Percentiles rank a stretch among this genome's conserved stretches.
phyloP scores from a whole-genome alignment of 2,888 invertebrate species.

The Lochmaea capreae region DNA sequence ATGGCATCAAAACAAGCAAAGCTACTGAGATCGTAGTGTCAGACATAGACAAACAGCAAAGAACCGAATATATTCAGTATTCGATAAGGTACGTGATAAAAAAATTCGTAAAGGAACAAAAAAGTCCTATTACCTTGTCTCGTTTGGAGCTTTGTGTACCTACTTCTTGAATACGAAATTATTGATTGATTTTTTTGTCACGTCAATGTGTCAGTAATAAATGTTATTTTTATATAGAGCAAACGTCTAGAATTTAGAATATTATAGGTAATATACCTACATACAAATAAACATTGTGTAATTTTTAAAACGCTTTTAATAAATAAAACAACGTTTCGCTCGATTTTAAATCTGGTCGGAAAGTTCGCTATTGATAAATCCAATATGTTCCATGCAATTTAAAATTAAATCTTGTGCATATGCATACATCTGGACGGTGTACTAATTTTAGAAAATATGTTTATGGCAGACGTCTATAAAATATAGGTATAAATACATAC shows the following conservation, averaged over 20 bases:
- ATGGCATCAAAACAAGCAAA: constrained; percentile 1
- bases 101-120: constrained; percentile 4
- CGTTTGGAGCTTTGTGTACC: neutral
- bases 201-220: neutral
- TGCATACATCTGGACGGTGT: constrained; percentile 11
- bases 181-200: constrained; percentile 1
- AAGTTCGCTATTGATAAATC: constrained; percentile 2
- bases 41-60: constrained; percentile 12
- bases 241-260: neutral
- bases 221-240: neutral
- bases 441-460: constrained; percentile 13
- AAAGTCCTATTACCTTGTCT: neutral
- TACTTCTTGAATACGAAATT: neutral
- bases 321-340: neutral
- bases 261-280: too few species aligned
- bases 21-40: constrained; percentile 8
- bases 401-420: constrained; percentile 16
- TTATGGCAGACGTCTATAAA: constrained; percentile 2
- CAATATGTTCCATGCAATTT: constrained; percentile 9
- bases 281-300: neutral
- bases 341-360: neutral
- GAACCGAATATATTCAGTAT: constrained; percentile 5
- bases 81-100: neutral
- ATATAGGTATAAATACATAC: constrained; percentile 11
- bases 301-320: neutral